Conservation (phyloP, 2,888 invertebrate genomes). For the Hemithea aestivaria region DNA sequence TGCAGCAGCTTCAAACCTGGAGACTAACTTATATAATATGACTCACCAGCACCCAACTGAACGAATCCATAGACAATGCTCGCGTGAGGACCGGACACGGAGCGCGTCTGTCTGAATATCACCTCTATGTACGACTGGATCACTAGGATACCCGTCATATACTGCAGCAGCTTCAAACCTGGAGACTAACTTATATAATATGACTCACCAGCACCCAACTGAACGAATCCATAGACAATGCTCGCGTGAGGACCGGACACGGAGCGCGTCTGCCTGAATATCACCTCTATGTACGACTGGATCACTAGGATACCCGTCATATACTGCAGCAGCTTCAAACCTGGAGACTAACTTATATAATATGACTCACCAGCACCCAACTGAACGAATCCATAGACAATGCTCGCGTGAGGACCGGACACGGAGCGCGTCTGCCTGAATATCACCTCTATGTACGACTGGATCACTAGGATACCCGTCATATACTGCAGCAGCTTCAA, state of each 20-base stretch:
- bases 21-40: conserved; percentile 19
- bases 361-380: conserved; percentile 66
- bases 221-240: conserved; percentile 80
- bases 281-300: conserved; percentile 80
- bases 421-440: conserved; percentile 74
- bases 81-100: conserved; percentile 72
- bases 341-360: conserved; percentile 41
- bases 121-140: conserved; percentile 81
- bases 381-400: conserved; percentile 80
- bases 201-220: conserved; percentile 71
- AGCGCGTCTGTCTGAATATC: conserved; percentile 76
- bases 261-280: conserved; percentile 75
- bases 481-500: conserved; percentile 79
- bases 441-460: conserved; percentile 81
- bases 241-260: conserved; percentile 77
- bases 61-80: conserved; percentile 81
- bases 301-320: conserved; percentile 80
- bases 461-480: conserved; percentile 79
- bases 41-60: conserved; percentile 75
- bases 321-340: conserved; percentile 78
- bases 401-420: conserved; percentile 76
- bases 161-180: conserved; percentile 79
- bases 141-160: conserved; percentile 79
- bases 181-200: conserved; percentile 20
- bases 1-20: conserved; percentile 78